Base-by-base conservation (phyloP, 2,113 vertebrate genomes). In the Barnardius zonarius region DNA sequence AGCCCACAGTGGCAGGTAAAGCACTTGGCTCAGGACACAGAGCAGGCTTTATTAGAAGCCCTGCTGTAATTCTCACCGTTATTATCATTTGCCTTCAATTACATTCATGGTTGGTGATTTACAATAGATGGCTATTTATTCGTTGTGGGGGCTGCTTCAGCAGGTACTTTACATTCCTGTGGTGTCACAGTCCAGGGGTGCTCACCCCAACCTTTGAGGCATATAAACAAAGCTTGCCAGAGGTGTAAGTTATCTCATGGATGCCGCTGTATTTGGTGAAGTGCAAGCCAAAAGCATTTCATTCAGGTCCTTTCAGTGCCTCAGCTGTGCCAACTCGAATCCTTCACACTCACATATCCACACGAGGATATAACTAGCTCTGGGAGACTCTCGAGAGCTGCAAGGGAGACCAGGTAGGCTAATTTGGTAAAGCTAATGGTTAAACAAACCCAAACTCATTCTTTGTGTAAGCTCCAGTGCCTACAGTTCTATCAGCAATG, bases 1-100 rank as follows among this genome's bases (percentile, higher is more conserved):
- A 69, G 69, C 57, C 30, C 83, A n/a, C 88, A 75, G 94, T 68
- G 79, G 91, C 96, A 96, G 95, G 96, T 96, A 96, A 86, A 87
- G 77, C 41, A 52, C 59, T 87, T 69, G 92, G 83, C 81, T 94
- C 25, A 31, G 88, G 46, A 72, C 72, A 92, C 68, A 86, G 93
- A 88, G 67, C 85, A 67, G 68, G 64, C 88, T 93, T 94, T 95
- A 92, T 86, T 31, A 70, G 90, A 70, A 93, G 72, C 68, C 37
- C n/a, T 11, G 1, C 79, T 67, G 72, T 74, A 70, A 61, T 13
- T n/a, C 31, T 80, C 5, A 0, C 51, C 11, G 0, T 69, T 91
- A 37, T 41, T 91, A 35, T 88, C n/a, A 41, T 83, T 97, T 91
- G 70, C 67, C 51, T 91, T 88, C 83, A 70, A 13, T 90, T 74